These are phyloP conservation scores for Scaptomyza tumidula DNA, from an alignment of 2,888 invertebrate species.

Conservation along the genomic window DNA sequence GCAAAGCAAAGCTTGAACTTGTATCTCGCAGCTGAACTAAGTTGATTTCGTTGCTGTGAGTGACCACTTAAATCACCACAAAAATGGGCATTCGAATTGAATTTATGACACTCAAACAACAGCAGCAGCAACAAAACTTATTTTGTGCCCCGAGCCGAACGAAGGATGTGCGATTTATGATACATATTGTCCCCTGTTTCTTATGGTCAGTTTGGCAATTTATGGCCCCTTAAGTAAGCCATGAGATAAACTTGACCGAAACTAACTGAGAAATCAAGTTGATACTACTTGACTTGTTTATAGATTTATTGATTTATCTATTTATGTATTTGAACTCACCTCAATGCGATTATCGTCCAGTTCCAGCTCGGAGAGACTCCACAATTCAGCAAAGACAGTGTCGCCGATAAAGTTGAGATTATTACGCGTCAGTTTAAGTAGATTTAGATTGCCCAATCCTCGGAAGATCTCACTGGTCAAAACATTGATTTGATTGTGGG, in stretches of 20 bases:
- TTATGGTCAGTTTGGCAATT: slow-evolving; percentile 67
- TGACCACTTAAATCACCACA: slow-evolving; percentile 80
- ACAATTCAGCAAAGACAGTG: slow-evolving; percentile 91
- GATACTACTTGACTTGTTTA: slow-evolving; percentile 10
- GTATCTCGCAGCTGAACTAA: too few species aligned
- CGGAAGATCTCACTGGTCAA: slow-evolving; percentile 91
- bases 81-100: slow-evolving; percentile 77
- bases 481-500: slow-evolving; percentile 90
- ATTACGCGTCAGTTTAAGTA: slow-evolving; percentile 90
- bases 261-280: slow-evolving; percentile 34
- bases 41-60: slow-evolving; percentile 34
- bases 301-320: slow-evolving; percentile 11
- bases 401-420: slow-evolving; percentile 91
- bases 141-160: slow-evolving; percentile 23
- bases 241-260: slow-evolving; percentile 42
- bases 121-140: slow-evolving; percentile 36
- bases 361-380: slow-evolving; percentile 89
- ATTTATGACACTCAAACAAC: slow-evolving; percentile 69
- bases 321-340: slow-evolving; percentile 79
- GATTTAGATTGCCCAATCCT: slow-evolving; percentile 90
- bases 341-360: slow-evolving; percentile 89
- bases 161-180: slow-evolving; percentile 69
- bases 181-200: slow-evolving; percentile 43
- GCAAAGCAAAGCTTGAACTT: too few species aligned
- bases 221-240: slow-evolving; percentile 70